Percentiles rank a stretch among this genome's conserved stretches.
Evolutionary conservation across 2,888 invertebrate genomes (phyloP).

Genomic region (Pogonocherus hispidulus): DNA sequence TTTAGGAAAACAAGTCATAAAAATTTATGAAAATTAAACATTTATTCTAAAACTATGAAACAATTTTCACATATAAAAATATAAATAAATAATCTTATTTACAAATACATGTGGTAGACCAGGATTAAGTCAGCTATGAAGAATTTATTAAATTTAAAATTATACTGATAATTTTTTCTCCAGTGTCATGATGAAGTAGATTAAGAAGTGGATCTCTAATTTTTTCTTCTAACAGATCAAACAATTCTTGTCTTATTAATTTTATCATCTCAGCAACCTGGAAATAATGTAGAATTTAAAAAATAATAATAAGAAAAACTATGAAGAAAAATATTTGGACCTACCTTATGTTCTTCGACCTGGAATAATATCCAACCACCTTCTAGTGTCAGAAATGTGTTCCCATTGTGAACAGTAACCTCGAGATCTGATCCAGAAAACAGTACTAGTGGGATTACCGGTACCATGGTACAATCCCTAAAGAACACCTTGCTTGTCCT

Average conservation of each 20-base stretch:
- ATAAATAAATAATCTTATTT: slow-evolving; percentile 26
- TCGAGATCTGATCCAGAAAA: slow-evolving; percentile 82
- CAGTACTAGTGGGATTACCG: slow-evolving; percentile 79
- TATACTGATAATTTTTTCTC: slow-evolving; percentile 81
- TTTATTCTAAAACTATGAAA: slow-evolving; percentile 1
- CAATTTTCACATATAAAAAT: slow-evolving; percentile 20
- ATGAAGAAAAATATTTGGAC: background rate
- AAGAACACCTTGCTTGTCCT: slow-evolving; percentile 85
- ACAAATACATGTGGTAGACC: slow-evolving; percentile 19
- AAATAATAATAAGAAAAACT: background rate
- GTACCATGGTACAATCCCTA: slow-evolving; percentile 85
- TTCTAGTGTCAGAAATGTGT: slow-evolving; percentile 81
- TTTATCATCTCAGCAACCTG: slow-evolving; percentile 88
- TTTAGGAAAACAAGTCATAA: slow-evolving; percentile 24
- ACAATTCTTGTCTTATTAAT: slow-evolving; percentile 81
- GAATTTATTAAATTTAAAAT: slow-evolving; percentile 72
- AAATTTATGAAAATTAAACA: slow-evolving; percentile 12
- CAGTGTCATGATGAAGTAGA: slow-evolving; percentile 80
- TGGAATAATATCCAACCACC: slow-evolving; percentile 88
- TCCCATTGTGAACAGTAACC: slow-evolving; percentile 81
- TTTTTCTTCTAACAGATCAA: slow-evolving; percentile 85
- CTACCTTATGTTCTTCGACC: slow-evolving; percentile 81
- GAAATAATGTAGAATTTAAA: slow-evolving; percentile 48
- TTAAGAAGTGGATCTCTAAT: slow-evolving; percentile 86
- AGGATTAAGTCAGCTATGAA: slow-evolving; percentile 4